Evolutionary conservation across 2,113 vertebrate species (phyloP), one percentile per base, ranked within the genome.

Genomic region (Rallus limicola): DNA sequence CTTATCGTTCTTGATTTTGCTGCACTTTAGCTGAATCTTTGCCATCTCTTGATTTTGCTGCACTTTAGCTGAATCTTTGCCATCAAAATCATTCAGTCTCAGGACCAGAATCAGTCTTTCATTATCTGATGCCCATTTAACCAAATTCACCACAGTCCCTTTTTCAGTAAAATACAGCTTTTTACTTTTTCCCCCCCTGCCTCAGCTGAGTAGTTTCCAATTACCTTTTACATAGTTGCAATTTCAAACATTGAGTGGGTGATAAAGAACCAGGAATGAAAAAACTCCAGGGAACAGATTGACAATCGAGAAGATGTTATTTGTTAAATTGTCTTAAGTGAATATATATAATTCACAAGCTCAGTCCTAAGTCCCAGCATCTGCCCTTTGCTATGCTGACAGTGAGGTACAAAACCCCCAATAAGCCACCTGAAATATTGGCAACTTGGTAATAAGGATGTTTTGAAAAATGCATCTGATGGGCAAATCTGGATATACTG

Each of bases 401-500:
- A 83, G n/a, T 1, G 42, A 83, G 29, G 33, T 10, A 68, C 8
- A 1, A n/a, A 60, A 48, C 13, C 21, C 10, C 0, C 2, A 11
- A 0, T 46, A 9, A 81, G 64, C 31, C 59, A 86, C 75, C 29
- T 81, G 24, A 44, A 63, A 63, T 6, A 53, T 4, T 55, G 58
- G 38, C 85, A 63, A 46, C 16, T 59, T 67, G 46, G 48, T 86
- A 95, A 94, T 85, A 86, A 88, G 46, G 40, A 36, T 63, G 82
- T 36, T 78, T 86, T 88, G 48, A 70, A 86, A 93, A 95, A 96
- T 9, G 38, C 72, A 84, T 10, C 28, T 84, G 50, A 46, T 14
- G 23, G 34, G 50, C 20, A 89, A 59, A 65, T 44, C 11, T 9
- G 87, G 65, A 62, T 53, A 82, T 81, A 64, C 15, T 21, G 13